Conservation (phyloP, 2,888 invertebrate genomes). For the Abscondita cerata region DNA sequence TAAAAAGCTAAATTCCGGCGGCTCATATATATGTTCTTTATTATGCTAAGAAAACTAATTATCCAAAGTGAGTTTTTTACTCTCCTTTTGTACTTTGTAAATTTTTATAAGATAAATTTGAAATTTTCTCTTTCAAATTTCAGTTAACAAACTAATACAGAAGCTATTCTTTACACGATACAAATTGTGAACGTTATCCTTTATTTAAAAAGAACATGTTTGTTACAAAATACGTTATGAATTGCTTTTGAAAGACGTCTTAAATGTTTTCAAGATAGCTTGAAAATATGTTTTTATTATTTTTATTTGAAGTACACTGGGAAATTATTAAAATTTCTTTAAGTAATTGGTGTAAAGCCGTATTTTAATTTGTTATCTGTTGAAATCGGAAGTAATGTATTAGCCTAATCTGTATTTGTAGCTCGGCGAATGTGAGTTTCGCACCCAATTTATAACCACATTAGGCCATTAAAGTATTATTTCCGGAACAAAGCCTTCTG, state of each 20-base stretch:
- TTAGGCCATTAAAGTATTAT: conserved; percentile 19
- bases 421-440: conserved; percentile 16
- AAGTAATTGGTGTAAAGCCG: no score
- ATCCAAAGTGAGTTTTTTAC: no score
- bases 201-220: no score
- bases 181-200: no score
- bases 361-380: conserved; percentile 10
- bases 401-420: conserved; percentile 12
- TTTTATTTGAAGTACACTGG: no score
- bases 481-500: conserved; percentile 17
- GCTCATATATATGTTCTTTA: conserved; percentile 18
- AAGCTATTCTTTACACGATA: no score
- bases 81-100: no score
- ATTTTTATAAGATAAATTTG: no score
- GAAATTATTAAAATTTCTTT: background rate
- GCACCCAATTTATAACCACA: conserved; percentile 24
- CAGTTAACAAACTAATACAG: no score
- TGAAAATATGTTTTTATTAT: no score
- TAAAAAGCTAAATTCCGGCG: conserved; percentile 12
- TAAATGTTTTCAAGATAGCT: background rate
- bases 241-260: background rate
- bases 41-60: conserved; percentile 21
- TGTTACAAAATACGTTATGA: no score
- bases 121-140: no score
- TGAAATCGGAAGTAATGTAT: conserved; percentile 19